Evolutionary conservation across 2,113 vertebrate species (phyloP), one percentile per base, ranked within the genome.

Genomic region (Boulengeromyrus knoepffleri): DNA sequence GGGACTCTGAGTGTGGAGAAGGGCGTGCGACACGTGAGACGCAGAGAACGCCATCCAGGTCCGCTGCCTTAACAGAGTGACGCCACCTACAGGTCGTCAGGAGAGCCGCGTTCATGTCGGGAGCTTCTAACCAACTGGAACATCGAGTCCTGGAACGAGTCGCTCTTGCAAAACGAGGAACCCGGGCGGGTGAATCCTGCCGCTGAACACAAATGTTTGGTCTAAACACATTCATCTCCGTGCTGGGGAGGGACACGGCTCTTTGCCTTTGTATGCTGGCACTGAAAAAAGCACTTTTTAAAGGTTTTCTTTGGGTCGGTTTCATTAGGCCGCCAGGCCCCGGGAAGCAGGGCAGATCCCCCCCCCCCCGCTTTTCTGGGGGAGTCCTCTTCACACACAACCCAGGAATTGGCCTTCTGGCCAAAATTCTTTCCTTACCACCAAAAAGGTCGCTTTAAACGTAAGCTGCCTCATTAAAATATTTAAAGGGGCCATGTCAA

Each of bases 371-470:
- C 58, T 27, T 89, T 87, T 80, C 42, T 52, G n/a, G 5, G 83
- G 52, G 13, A 7, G 39, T 27, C 36, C 36, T 58, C 56, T 49
- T 89, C 80, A 24, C 47, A 58, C 45, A 49, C 80, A 85, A n/a
- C 90, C 56, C 27, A 56, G 70, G 21, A 62, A 24, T 66, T 39
- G 42, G 85, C 31, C 21, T 90, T 56, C 86, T 36, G 50, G 52
- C 36, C 88, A 89, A 89, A 89, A 90, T 83, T 52, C 89, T 93
- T 85, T 85, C 88, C 92, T 89, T 91, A 90, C 92, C 92, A 83
- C 89, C 91, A 89, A 88, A 90, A 53, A 58, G 88, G 89, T 86
- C 84, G 87, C 84, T 52, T 88, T 49, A 83, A 46, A 56, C 19
- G 53, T 88, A 85, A 52, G 88, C 8, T 58, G 70, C 89, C 88